Evolutionary conservation across 2,888 invertebrate species (phyloP), one percentile per base, ranked within the genome.

Genomic region (Phaedon cochleariae): DNA sequence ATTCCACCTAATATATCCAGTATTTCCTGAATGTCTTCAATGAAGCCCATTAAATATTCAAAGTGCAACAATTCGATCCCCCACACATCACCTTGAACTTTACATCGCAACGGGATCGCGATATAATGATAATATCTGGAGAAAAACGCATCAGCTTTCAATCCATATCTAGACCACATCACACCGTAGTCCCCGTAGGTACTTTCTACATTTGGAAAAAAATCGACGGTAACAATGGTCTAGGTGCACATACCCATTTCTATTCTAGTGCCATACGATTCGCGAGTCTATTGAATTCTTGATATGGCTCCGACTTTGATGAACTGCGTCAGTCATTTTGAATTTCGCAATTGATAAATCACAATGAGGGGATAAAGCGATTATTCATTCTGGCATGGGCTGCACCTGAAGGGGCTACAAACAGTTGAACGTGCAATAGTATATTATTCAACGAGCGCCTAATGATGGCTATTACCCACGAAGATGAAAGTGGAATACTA

Each of bases 261-360:
- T 60, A 57, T 58, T 60, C 55, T 41, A 41, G 41, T 41, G 41
- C 41, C 41, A 41, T 41, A 15, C 41, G 15, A 41, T 2, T 41
- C 2, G 41, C 41, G 41, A 15, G 3, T 41, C 41, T 41, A 15
- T 41, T 41, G 41, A 41, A 34, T 10, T 34, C 31, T 34, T 34
- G 31, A 34, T 34, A 9, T 34, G 31, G 31, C 31, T 34, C 10
- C 31, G 31, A 34, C 31, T 34, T 34, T 61, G 67, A 64, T 26
- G 60, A 67, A 67, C 62, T 64, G 62, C 62, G 67, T 67, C 67
- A 64, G 55, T 64, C 64, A 64, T 62, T 58, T 53, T 31, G 17
- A 53, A 64, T 67, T 67, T 62, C 58, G 58, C 62, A 62, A 67
- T n/a, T 51, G 55, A 58, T 45, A 41, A 46, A 64, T 58, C 54